Evolutionary conservation across 1,140 invertebrate genomes (phyloP), one percentile per base, ranked within the genome.

Genomic region (Copidosoma floridanum): DNA sequence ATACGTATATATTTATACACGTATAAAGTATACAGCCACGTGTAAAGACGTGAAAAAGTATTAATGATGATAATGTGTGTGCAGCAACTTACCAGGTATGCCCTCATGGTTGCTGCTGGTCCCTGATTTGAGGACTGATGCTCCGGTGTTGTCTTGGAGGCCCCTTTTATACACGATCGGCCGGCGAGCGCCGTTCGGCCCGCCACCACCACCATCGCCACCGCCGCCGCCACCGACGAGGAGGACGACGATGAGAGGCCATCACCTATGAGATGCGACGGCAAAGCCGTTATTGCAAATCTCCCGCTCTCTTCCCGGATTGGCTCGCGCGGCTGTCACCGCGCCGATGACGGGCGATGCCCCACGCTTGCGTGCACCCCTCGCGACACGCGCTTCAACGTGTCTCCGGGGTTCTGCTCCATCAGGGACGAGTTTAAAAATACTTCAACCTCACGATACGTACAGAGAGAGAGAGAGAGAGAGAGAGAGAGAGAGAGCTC

Each of bases 121-220:
- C 70, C 74, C 78, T 76, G 77, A 78, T 80, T 79, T 77, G 76
- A 80, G 79, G 75, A 81, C 79, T 81, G 79, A 81, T 81, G 78
- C 76, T 79, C 68, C 65, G 69, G 69, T 68, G 68, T 74, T 75
- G 77, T 75, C 70, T 71, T 68, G 75, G 63, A 69, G 68, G 68
- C 75, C 68, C 72, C 76, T 80, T 80, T 80, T 79, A 78, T 78
- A 78, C 73, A 62, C 59, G 64, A 58, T 52, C 55, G 61, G 63
- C 57, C 44, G 52, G 68, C 66, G 67, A 76, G 76, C 77, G 76
- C 78, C 77, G 77, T 72, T 65, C 53, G 56, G 64, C 70, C 70
- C 75, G 72, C 76, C 76, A 77, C 29, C 29, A 32, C 76, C 75
- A 75, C 71, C 74, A 18, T 14, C 41, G 41, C 8, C 4, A n/a